Base-by-base conservation (phyloP, 2,888 invertebrate species). In the Aricia artaxerxes region DNA sequence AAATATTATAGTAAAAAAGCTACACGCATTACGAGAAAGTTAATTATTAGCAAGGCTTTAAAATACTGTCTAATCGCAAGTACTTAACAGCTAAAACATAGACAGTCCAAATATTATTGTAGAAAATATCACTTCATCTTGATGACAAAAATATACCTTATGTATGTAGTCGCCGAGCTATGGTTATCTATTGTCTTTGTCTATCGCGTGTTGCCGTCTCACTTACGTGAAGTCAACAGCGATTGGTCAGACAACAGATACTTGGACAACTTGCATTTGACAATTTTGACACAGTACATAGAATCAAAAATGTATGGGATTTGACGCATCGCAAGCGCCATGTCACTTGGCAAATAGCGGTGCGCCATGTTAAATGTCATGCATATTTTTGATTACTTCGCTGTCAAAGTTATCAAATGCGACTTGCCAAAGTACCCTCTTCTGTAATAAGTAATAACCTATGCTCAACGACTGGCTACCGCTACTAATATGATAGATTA, bases 121-220 rank as follows among this genome's bases (percentile, higher is more conserved):
- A 91, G 88, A 92, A 92, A 93, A 93, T 93, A 93, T 93, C 91
- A 92, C 91, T 93, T 90, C 87, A 86, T 88, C 89, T 85, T 85
- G 85, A 87, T 88, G 91, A 90, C 89, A 91, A 91, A 92, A 93
- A 86, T 86, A 86, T 83, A 85, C 80, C 80, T 82, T 79, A 78
- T 73, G 73, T 81, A 81, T 82, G 82, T 35, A n/a, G 76, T 35
- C 53, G 49, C 24, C n/a, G 75, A 75, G 24, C 11, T 49, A 9
- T 5, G 13, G 73, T 73, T 16, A 35, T 35, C 4, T 69, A 3
- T 38, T 69, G 5, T 69, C 35, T 69, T 35, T 69, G 35, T 38
- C 69, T 61, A 69, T 69, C 31, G 35, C 31, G 4, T 31, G 64
- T 69, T 38, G 69, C 69, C 69, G 69, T 69, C 13, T 69, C 38